Base-by-base conservation (phyloP, 2,888 invertebrate species). In the Agonopterix arenella region DNA sequence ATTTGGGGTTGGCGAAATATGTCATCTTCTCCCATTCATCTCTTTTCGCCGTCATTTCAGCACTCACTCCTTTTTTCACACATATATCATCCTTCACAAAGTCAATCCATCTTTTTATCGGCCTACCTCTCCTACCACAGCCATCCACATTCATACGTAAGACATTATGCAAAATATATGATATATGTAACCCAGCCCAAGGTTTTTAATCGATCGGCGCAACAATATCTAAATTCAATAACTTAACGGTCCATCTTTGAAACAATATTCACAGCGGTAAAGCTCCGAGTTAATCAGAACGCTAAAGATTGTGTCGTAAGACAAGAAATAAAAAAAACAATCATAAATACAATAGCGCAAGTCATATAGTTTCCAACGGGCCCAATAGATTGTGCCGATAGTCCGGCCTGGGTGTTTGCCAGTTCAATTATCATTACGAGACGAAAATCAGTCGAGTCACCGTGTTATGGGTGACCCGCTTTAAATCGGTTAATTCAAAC, bases 401-500 rank as follows among this genome's bases (percentile, higher is more conserved):
- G 76, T 78, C 73, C 76, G 71, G 68, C 59, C 81, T 84, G 84
- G 86, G 89, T 89, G 89, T 89, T 89, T 89, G 89, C 86, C 84
- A 86, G 89, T 88, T 82, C 89, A 89, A 89, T 89, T 89, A 89
- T 88, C 86, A 89, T 89, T 86, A 88, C 77, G 73, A 77, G 71
- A 61, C 62, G 70, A 76, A 74, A 82, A 78, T 74, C 70, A 66
- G 86, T 66, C 76, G 67, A 82, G 80, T 89, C 89, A 89, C 80
- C 73, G 64, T 84, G 79, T 75, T 80, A 76, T 83, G 85, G 84
- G 85, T 88, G 89, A 89, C 89, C 89, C 89, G 89, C 84, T 88
- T 88, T 88, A 86, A 86, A 89, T 89, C 88, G 88, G 89, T 89
- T 85, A 88, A 88, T 89, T 88, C 84, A 81, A 85, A 86, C 84